Evolutionary conservation across 2,797 vertebrate species (phyloP).

Genomic region (Pseudopleuronectes americanus): DNA sequence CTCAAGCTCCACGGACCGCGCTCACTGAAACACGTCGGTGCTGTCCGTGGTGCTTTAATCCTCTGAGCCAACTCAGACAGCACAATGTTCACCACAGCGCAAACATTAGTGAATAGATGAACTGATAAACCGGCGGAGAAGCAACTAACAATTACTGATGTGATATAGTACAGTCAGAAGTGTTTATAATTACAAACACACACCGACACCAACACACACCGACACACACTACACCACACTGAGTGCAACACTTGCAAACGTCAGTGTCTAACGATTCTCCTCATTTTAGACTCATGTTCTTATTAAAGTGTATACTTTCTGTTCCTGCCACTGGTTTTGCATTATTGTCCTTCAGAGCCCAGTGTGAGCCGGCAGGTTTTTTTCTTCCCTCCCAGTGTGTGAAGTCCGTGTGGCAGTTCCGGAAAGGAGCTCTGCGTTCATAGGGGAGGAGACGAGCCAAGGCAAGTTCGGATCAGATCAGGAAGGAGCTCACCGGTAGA

Average conservation of each 20-base stretch:
- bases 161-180: too few species aligned
- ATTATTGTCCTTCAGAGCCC: background rate
- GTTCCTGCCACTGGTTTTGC: too few species aligned
- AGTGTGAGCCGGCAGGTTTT: background rate
- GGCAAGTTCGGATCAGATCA: slow-evolving; percentile 63
- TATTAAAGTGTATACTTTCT: background rate
- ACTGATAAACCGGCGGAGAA: too few species aligned
- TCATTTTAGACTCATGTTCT: too few species aligned
- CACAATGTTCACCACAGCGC: background rate
- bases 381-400: slow-evolving; percentile 22
- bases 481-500: slow-evolving; percentile 58
- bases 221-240: background rate
- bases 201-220: background rate
- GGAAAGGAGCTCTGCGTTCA: slow-evolving; percentile 55
- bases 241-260: background rate
- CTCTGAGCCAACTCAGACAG: background rate
- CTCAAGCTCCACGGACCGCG: slow-evolving; percentile 40
- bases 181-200: too few species aligned
- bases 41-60: slow-evolving; percentile 48
- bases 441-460: slow-evolving; percentile 70
- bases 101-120: background rate
- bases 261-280: background rate
- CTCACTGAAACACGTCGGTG: background rate
- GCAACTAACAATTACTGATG: too few species aligned
- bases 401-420: slow-evolving; percentile 54